Percentiles rank a stretch among this genome's conserved stretches.
Evolutionary conservation across 2,888 invertebrate species (phyloP).

Genomic region (Proisotoma minuta): DNA sequence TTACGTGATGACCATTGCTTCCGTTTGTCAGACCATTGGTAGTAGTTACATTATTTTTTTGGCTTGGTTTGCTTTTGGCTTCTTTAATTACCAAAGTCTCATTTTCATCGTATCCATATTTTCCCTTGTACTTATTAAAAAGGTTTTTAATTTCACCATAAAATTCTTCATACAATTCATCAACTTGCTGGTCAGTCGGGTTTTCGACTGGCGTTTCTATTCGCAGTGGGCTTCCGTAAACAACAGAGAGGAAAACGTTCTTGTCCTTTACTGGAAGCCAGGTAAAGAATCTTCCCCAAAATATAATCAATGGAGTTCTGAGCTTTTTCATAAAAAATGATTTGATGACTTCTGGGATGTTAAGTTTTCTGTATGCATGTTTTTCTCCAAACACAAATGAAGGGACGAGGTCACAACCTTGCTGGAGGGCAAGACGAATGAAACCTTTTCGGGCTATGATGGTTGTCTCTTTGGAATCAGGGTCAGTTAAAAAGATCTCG

Average conservation of each 20-base stretch:
- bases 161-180: constrained; percentile 27
- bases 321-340: constrained; percentile 28
- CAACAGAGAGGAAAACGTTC: constrained; percentile 26
- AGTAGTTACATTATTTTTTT: no score
- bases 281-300: constrained; percentile 31
- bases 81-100: constrained; percentile 26
- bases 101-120: constrained; percentile 25
- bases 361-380: constrained; percentile 29
- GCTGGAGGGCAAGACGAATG: constrained; percentile 26
- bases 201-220: constrained; percentile 18
- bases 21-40: no score
- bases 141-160: constrained; percentile 22
- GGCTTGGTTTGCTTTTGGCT: constrained; percentile 5
- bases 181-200: constrained; percentile 27
- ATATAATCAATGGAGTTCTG: constrained; percentile 30
- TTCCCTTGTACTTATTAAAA: constrained; percentile 28
- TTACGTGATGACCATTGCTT: no score
- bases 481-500: constrained; percentile 31
- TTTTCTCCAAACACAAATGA: constrained; percentile 32
- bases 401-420: constrained; percentile 28
- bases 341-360: constrained; percentile 27
- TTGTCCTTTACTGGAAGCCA: constrained; percentile 24
- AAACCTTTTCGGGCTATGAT: constrained; percentile 31
- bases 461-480: constrained; percentile 23
- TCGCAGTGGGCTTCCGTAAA: constrained; percentile 30